These are phyloP conservation scores for Odontamblyopus lacepedii DNA, from an alignment of 2,797 vertebrate species.

Conservation along the genomic window DNA sequence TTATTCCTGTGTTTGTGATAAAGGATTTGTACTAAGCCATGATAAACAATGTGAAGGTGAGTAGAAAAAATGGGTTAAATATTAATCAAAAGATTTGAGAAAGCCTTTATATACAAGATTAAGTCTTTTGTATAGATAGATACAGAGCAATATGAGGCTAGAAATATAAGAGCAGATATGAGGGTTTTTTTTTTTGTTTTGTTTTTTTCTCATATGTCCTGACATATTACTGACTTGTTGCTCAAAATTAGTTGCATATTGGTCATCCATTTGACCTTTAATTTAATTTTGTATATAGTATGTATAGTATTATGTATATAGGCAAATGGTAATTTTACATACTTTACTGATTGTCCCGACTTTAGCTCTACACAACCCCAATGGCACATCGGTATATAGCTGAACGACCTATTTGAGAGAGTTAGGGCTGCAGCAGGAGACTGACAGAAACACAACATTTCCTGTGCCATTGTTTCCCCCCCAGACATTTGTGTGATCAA, in stretches of 20 bases:
- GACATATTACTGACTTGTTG: not conserved
- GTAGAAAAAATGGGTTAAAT: not conserved
- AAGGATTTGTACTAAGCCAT: conserved; percentile 49
- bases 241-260: not conserved
- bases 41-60: conserved; percentile 55
- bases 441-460: conserved; percentile 24
- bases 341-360: not conserved
- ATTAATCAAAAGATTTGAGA: not conserved
- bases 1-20: conserved; percentile 51
- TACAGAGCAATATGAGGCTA: not conserved
- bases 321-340: not conserved
- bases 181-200: no score
- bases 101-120: not conserved
- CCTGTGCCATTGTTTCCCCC: conserved; percentile 28
- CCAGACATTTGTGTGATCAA: conserved; percentile 61
- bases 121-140: not conserved
- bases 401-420: not conserved
- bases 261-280: not conserved
- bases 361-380: not conserved
- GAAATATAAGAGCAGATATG: not conserved
- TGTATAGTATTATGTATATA: no score
- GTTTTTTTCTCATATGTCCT: no score
- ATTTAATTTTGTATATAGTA: not conserved
- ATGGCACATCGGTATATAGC: not conserved
- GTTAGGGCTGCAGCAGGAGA: conserved; percentile 11